Conservation (phyloP, 1,140 invertebrate genomes). For the Drosophila parvula region DNA sequence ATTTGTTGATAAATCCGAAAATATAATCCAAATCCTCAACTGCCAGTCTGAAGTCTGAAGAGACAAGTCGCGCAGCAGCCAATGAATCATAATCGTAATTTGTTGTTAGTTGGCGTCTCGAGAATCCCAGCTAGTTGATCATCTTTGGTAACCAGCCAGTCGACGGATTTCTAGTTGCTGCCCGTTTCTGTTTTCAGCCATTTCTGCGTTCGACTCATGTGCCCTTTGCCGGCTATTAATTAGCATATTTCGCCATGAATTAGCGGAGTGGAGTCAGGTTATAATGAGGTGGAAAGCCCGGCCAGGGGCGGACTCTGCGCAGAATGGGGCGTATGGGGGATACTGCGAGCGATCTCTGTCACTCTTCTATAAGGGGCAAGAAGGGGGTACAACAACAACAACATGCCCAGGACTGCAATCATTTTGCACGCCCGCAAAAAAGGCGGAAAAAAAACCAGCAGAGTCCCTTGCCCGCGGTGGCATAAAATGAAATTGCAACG, state of each 20-base stretch:
- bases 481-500: constrained; percentile 73
- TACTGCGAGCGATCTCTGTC: constrained; percentile 12
- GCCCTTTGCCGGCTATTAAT: constrained; percentile 60
- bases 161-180: background rate
- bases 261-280: constrained; percentile 55
- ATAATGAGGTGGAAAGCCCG: constrained; percentile 66
- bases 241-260: constrained; percentile 75
- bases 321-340: constrained; percentile 10
- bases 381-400: no score
- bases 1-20: no score
- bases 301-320: constrained; percentile 20
- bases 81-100: constrained; percentile 6
- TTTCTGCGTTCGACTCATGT: constrained; percentile 14
- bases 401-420: constrained; percentile 58
- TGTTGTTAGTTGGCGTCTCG: background rate
- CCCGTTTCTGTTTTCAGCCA: background rate
- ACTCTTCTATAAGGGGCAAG: constrained; percentile 1
- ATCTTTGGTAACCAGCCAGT: constrained; percentile 1
- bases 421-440: constrained; percentile 60
- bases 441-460: constrained; percentile 3
- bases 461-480: constrained; percentile 55
- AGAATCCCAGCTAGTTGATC: constrained; percentile 6
- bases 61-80: background rate
- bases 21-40: no score
- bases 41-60: no score